Conservation (phyloP, 2,888 invertebrate genomes). For the Drepana falcataria region DNA sequence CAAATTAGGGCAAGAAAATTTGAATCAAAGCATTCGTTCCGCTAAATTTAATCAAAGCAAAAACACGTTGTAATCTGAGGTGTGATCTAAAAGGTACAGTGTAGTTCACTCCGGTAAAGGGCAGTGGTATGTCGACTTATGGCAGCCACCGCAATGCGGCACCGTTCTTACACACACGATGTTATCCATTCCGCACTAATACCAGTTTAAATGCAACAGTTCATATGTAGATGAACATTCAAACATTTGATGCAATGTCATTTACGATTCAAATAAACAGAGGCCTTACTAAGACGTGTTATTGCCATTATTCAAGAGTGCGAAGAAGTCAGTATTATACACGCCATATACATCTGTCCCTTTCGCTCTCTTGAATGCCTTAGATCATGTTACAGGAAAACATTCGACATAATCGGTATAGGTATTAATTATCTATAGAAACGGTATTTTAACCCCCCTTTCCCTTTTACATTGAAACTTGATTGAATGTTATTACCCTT, state of each 20-base stretch:
- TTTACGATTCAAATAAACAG: constrained; percentile 12
- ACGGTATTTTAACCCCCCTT: too few relatives aligned
- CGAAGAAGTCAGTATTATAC: too few relatives aligned
- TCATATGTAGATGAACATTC: constrained; percentile 12
- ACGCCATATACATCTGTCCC: too few relatives aligned
- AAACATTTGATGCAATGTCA: constrained; percentile 17
- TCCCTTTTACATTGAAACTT: too few relatives aligned
- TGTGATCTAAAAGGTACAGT: constrained; percentile 42
- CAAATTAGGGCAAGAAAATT: neutral
- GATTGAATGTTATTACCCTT: too few relatives aligned
- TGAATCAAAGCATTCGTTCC: neutral
- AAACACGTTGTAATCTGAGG: constrained; percentile 18
- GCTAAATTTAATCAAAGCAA: neutral
- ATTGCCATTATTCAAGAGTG: too few relatives aligned
- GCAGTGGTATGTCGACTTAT: constrained; percentile 72
- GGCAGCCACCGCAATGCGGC: constrained; percentile 73
- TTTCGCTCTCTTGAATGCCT: too few relatives aligned
- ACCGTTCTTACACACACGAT: constrained; percentile 59
- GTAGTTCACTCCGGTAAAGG: constrained; percentile 51
- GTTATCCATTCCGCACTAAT: constrained; percentile 58
- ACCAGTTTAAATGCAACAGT: constrained; percentile 45
- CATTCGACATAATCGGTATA: too few relatives aligned
- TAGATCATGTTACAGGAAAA: too few relatives aligned
- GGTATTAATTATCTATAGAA: too few relatives aligned
- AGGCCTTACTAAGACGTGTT: constrained; percentile 8